Percentiles rank a stretch among this genome's conserved stretches.
These are phyloP conservation scores for Scyliorhinus canicula DNA, from an alignment of 2,797 vertebrate species.

Conservation along the genomic window DNA sequence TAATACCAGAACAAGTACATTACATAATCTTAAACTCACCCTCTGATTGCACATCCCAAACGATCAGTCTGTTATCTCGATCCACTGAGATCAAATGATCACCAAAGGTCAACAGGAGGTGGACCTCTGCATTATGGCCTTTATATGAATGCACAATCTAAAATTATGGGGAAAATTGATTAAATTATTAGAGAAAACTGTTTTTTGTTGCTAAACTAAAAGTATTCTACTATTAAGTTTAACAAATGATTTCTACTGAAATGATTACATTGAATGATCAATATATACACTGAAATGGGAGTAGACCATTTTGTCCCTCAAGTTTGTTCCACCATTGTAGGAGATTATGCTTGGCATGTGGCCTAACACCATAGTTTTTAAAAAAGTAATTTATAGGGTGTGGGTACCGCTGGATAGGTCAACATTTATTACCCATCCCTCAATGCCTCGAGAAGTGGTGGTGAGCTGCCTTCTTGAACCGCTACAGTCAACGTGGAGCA, in stretches of 20 bases:
- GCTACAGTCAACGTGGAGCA: no score
- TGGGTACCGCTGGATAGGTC: no score
- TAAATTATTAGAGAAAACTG: neutral
- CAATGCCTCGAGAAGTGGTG: no score
- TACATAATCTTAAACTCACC: slow-evolving; percentile 51
- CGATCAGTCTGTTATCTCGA: slow-evolving; percentile 69
- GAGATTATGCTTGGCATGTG: no score
- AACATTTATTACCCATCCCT: no score
- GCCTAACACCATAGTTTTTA: no score
- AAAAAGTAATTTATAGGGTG: no score
- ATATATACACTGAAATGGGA: neutral
- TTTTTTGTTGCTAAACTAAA: neutral
- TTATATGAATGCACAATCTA: slow-evolving; percentile 79
- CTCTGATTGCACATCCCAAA: slow-evolving; percentile 81
- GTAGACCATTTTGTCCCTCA: neutral
- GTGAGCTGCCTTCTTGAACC: no score
- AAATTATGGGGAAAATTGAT: neutral
- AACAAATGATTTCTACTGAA: neutral
- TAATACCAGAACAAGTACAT: neutral
- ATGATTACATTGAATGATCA: neutral
- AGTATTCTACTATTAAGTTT: neutral
- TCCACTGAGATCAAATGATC: slow-evolving; percentile 88
- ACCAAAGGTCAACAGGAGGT: slow-evolving; percentile 80
- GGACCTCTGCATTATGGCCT: slow-evolving; percentile 79
- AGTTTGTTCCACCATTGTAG: neutral